Evolutionary conservation across 2,113 vertebrate genomes (phyloP).

Genomic region (Nerophis lumbriciformis): DNA sequence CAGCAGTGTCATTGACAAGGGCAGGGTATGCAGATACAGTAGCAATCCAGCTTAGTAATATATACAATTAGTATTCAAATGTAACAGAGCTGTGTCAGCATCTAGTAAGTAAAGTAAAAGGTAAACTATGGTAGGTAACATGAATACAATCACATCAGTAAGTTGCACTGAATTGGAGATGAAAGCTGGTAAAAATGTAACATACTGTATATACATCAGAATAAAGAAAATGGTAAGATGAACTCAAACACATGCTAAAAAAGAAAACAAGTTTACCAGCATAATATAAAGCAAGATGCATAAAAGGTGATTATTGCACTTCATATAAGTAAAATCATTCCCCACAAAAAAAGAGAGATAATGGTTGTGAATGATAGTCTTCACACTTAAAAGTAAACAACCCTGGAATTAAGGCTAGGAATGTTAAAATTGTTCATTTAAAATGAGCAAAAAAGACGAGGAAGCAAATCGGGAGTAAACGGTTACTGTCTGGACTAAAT

Average conservation of each 20-base stretch:
- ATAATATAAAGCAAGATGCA: slow-evolving; percentile 29
- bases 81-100: slow-evolving; percentile 10
- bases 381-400: slow-evolving; percentile 23
- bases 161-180: slow-evolving; percentile 11
- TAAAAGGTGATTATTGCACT: slow-evolving; percentile 58
- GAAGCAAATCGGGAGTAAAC: not conserved
- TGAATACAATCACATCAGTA: slow-evolving; percentile 28
- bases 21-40: slow-evolving; percentile 11
- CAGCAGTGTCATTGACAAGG: not conserved
- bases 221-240: slow-evolving; percentile 10
- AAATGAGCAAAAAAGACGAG: not conserved
- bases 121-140: slow-evolving; percentile 27
- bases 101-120: slow-evolving; percentile 7
- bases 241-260: slow-evolving; percentile 20
- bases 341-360: not conserved
- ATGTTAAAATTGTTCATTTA: slow-evolving; percentile 29
- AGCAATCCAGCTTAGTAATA: slow-evolving; percentile 9
- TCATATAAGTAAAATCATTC: slow-evolving; percentile 34
- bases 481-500: not conserved
- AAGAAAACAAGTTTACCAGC: slow-evolving; percentile 47
- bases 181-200: slow-evolving; percentile 18
- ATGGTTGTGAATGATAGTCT: slow-evolving; percentile 29
- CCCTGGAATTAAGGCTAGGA: slow-evolving; percentile 14
- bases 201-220: slow-evolving; percentile 1
- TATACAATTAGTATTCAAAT: slow-evolving; percentile 18